Evolutionary conservation across 2,888 invertebrate species (phyloP), one percentile per base, ranked within the genome.

Genomic region (Ephialtes manifestator): DNA sequence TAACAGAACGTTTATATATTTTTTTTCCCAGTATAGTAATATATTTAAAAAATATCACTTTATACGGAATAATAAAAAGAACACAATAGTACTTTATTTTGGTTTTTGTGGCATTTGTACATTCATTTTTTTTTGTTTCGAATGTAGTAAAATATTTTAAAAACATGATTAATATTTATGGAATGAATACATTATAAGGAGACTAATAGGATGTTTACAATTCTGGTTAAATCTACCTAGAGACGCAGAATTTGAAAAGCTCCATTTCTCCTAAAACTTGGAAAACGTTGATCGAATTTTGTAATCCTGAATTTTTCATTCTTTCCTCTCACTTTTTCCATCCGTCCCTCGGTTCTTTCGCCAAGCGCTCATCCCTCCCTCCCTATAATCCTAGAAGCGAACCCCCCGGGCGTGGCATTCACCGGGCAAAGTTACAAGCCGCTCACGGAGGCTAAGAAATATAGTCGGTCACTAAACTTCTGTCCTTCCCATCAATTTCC

Each of bases 401-500:
- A 35, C 63, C 70, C 70, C 53, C 79, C 85, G 83, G 84, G 84
- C 72, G 84, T 72, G 81, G 70, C 75, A 83, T 80, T 48, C 28
- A 24, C 72, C 51, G 63, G 74, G 48, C 20, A 48, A 78, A 67
- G 83, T 80, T 83, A 65, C 79, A 83, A 83, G 79, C 75, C 70
- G 74, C 75, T 70, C 55, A 55, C 46, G 13, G 84, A 18, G 81
- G 65, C 80, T 76, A 77, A 89, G 90, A 91, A 89, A 91, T 91
- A 91, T 91, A 88, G 91, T 80, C 75, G 88, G 85, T 86, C 88
- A 88, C 90, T 91, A 90, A 91, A 90, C 91, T 91, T 91, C 89
- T 90, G 90, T 91, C 90, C 90, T 89, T 88, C 87, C 91, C 91
- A 91, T 91, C 91, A 91, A 91, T 91, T 91, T 89, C 85, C 83